These are phyloP conservation scores for Parelbella ahira DNA, from an alignment of 2,888 invertebrate species.

Conservation along the genomic window DNA sequence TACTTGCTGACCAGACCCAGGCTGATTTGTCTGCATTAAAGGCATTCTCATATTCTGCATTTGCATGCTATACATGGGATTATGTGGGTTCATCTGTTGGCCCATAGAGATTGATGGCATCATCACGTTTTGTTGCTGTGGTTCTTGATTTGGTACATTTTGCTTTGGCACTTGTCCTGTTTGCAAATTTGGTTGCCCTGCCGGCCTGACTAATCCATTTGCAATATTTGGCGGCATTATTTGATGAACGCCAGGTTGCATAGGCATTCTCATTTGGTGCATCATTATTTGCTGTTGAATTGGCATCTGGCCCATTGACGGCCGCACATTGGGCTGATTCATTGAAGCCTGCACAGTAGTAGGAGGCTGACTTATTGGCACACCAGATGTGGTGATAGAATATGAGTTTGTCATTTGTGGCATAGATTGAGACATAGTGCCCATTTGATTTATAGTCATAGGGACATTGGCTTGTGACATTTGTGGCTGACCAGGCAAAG, in stretches of 20 bases:
- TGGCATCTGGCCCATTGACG: slow-evolving; percentile 47
- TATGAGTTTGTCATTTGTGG: slow-evolving; percentile 57
- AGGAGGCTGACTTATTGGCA: slow-evolving; percentile 47
- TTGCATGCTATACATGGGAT: slow-evolving; percentile 60
- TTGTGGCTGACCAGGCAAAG: slow-evolving; percentile 55
- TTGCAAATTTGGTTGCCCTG: slow-evolving; percentile 46
- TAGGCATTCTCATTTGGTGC: slow-evolving; percentile 66
- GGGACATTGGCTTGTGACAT: slow-evolving; percentile 62
- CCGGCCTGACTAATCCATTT: slow-evolving; percentile 47
- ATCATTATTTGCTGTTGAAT: slow-evolving; percentile 61
- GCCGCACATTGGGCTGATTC: slow-evolving; percentile 54
- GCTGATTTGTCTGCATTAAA: slow-evolving; percentile 52
- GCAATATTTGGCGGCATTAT: slow-evolving; percentile 49
- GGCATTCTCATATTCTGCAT: slow-evolving; percentile 70
- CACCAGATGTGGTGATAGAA: slow-evolving; percentile 53
- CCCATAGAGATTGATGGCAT: slow-evolving; percentile 54
- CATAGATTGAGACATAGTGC: slow-evolving; percentile 55
- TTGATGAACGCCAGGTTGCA: slow-evolving; percentile 56
- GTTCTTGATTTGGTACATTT: slow-evolving; percentile 51
- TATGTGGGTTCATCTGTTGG: slow-evolving; percentile 56
- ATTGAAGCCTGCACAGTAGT: slow-evolving; percentile 45
- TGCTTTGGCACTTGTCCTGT: slow-evolving; percentile 44
- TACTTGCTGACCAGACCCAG: slow-evolving; percentile 49
- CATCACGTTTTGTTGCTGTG: slow-evolving; percentile 35
- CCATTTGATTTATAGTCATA: slow-evolving; percentile 54